Evolutionary conservation across 2,113 vertebrate species (phyloP).

Genomic region (Gobius niger): DNA sequence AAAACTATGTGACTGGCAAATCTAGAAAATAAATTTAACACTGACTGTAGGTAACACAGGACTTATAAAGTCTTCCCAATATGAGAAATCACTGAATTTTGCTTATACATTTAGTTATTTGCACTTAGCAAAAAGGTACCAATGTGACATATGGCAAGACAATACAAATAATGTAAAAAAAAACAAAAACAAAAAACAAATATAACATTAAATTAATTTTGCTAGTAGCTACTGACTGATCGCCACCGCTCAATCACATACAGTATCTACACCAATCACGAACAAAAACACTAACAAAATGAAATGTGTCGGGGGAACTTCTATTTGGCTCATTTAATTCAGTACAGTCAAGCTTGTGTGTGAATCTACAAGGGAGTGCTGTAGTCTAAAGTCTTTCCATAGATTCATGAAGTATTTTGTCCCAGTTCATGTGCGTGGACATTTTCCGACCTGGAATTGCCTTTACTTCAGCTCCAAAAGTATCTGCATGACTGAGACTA

Average conservation of each 20-base stretch:
- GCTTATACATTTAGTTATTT: conserved; percentile 71
- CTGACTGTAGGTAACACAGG: conserved; percentile 75
- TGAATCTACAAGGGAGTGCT: conserved; percentile 77
- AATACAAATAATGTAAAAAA: conserved; percentile 59
- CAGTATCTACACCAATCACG: conserved; percentile 70
- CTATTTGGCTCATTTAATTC: conserved; percentile 75
- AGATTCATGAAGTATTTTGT: conserved; percentile 44
- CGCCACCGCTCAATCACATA: conserved; percentile 53
- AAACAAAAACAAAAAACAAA: conserved; percentile 24
- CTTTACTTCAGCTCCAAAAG: conserved; percentile 58
- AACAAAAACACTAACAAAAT: conserved; percentile 49
- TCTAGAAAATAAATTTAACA: conserved; percentile 73
- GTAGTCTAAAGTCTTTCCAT: conserved; percentile 62
- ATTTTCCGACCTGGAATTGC: conserved; percentile 58
- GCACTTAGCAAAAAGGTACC: conserved; percentile 79
- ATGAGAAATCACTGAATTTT: conserved; percentile 81
- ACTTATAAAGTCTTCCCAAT: conserved; percentile 80
- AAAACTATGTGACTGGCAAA: conserved; percentile 61
- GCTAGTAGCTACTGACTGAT: conserved; percentile 64
- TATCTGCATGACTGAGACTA: conserved; percentile 75
- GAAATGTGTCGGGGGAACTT: conserved; percentile 33
- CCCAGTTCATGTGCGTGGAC: conserved; percentile 71
- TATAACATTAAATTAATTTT: conserved; percentile 71
- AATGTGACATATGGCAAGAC: conserved; percentile 78
- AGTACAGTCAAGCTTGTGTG: conserved; percentile 66